phyloP scores from a whole-genome alignment of 2,797 vertebrate species.

The Pseudochirops corinnae region DNA sequence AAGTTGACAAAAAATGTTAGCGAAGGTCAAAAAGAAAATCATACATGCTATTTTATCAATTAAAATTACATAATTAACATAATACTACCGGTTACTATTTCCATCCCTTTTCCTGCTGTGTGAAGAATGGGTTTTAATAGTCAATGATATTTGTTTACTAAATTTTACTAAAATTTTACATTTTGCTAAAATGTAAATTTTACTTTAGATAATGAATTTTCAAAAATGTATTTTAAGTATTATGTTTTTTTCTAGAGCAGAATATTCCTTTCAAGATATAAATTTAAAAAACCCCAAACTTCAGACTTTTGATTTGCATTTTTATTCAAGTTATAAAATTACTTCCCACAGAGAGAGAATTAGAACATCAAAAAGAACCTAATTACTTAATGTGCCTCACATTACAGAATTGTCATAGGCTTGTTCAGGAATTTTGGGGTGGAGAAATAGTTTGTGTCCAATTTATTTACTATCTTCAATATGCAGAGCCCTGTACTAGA shows the following conservation, averaged over 20 bases:
- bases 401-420: neutral
- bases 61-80: neutral
- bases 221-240: neutral
- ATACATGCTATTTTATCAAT: neutral
- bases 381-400: neutral
- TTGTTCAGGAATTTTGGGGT: neutral
- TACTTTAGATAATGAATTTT: constrained; percentile 21
- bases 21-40: neutral
- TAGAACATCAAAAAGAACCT: neutral
- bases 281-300: neutral
- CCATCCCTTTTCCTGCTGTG: neutral
- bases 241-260: neutral
- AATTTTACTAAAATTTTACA: constrained; percentile 7
- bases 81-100: neutral
- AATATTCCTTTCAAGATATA: neutral
- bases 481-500: neutral
- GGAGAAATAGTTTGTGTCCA: neutral
- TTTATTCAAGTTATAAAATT: constrained; percentile 5
- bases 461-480: neutral
- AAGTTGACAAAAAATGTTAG: constrained; percentile 24
- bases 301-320: constrained; percentile 11
- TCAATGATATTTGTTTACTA: neutral
- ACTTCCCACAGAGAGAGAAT: neutral
- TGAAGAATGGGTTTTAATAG: constrained; percentile 14
- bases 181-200: constrained; percentile 35